phyloP scores from a whole-genome alignment of 2,797 vertebrate species.

The Sebastolobus altivelis region DNA sequence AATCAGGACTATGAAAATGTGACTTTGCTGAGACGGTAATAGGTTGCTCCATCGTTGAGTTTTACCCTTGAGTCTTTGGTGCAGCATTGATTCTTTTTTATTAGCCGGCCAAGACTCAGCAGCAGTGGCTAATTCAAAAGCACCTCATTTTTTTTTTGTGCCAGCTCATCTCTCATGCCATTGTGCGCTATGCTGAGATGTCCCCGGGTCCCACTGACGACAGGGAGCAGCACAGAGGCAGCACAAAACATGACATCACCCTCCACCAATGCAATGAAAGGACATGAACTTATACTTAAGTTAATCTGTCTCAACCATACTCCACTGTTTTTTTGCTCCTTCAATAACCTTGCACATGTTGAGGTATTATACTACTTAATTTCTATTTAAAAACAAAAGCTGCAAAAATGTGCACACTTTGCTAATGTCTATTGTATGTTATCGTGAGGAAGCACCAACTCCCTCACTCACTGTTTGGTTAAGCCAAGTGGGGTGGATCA shows the following conservation, averaged over 20 bases:
- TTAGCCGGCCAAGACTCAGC: slow-evolving; percentile 37
- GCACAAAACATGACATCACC: slow-evolving; percentile 67
- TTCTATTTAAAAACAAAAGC: too few species aligned
- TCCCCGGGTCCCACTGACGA: slow-evolving; percentile 67
- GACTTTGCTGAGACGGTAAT: slow-evolving; percentile 53
- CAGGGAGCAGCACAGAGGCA: slow-evolving; percentile 61
- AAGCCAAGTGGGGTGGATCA: too few species aligned
- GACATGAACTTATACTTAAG: slow-evolving; percentile 28
- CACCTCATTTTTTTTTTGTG: slow-evolving; percentile 50
- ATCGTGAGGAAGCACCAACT: too few species aligned
- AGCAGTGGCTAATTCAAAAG: slow-evolving; percentile 51
- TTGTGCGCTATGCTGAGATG: slow-evolving; percentile 65
- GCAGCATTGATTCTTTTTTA: slow-evolving; percentile 68
- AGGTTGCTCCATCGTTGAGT: slow-evolving; percentile 26
- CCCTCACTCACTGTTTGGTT: too few species aligned
- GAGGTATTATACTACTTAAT: too few species aligned
- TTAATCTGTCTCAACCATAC: too few species aligned
- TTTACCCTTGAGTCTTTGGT: slow-evolving; percentile 63
- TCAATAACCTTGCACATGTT: too few species aligned
- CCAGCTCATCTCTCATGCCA: slow-evolving; percentile 58
- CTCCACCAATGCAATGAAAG: slow-evolving; percentile 52
- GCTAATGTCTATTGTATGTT: too few species aligned
- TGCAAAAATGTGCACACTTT: too few species aligned
- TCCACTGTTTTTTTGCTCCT: too few species aligned
- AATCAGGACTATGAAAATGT: slow-evolving; percentile 37